Evolutionary conservation across 2,113 vertebrate species (phyloP).

Genomic region (Diadophis punctatus): DNA sequence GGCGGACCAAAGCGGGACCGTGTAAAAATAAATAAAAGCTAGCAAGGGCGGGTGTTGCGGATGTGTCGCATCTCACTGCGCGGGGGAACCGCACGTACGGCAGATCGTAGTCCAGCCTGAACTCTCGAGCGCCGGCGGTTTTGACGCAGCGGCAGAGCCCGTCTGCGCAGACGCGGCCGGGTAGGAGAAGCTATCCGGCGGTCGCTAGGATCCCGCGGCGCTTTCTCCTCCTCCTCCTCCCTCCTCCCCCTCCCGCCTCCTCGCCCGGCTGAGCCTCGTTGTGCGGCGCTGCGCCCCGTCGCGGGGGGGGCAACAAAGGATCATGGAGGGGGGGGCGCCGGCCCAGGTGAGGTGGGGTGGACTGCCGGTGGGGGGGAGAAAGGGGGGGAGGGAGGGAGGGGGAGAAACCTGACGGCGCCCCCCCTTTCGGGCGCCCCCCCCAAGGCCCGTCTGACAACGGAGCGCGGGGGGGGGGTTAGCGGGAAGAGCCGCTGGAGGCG

Average conservation of each 20-base stretch:
- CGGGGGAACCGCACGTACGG: too few relatives aligned
- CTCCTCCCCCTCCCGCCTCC: background rate
- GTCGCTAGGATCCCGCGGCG: background rate
- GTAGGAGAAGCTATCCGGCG: background rate
- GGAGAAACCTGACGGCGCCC: too few relatives aligned
- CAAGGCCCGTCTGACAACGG: too few relatives aligned
- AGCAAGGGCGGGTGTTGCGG: too few relatives aligned
- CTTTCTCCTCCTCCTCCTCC: background rate
- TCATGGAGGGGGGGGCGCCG: slow-evolving; percentile 19
- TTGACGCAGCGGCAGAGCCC: background rate
- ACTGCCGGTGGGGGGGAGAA: background rate
- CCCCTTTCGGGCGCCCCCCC: too few relatives aligned
- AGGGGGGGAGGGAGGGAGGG: background rate
- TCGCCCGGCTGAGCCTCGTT: slow-evolving; percentile 11
- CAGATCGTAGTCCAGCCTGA: too few relatives aligned
- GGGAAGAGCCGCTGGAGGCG: background rate
- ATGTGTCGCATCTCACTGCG: too few relatives aligned
- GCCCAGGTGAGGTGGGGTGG: background rate
- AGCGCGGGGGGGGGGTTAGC: too few relatives aligned
- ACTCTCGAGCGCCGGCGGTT: background rate
- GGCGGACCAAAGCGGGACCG: too few relatives aligned
- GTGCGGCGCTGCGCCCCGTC: slow-evolving; percentile 5
- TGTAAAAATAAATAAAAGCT: too few relatives aligned
- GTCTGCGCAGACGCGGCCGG: slow-evolving; percentile 5
- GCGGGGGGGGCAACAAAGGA: slow-evolving; percentile 19